phyloP scores from a whole-genome alignment of 2,888 invertebrate genomes.

The Calliscelio sp. region DNA sequence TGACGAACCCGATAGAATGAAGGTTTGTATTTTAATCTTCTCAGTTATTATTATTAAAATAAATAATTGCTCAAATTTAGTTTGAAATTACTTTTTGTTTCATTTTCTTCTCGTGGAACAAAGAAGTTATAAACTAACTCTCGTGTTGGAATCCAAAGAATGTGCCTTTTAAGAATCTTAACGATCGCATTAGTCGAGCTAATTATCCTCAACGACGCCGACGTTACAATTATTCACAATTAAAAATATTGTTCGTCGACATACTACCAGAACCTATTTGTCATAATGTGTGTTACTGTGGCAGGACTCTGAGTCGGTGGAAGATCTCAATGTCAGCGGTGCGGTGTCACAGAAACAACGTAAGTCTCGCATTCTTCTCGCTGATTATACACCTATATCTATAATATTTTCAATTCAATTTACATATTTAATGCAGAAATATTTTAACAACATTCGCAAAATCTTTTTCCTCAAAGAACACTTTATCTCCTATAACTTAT shows the following conservation, averaged over 20 bases:
- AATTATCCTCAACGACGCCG: constrained; percentile 43
- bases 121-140: background rate
- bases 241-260: constrained; percentile 52
- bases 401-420: background rate
- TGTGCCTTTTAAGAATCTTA: constrained; percentile 36
- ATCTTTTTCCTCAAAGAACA: background rate
- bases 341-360: constrained; percentile 81
- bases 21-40: constrained; percentile 87
- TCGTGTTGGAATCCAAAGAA: constrained; percentile 30
- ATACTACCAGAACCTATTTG: constrained; percentile 60
- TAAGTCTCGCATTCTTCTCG: constrained; percentile 77
- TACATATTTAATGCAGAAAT: background rate
- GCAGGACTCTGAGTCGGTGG: constrained; percentile 87
- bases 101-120: background rate
- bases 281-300: constrained; percentile 72
- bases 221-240: constrained; percentile 67
- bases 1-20: constrained; percentile 89
- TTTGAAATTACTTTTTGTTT: background rate
- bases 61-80: too few relatives aligned
- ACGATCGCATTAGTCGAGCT: constrained; percentile 34
- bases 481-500: constrained; percentile 9
- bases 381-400: too few relatives aligned
- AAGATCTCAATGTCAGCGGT: constrained; percentile 85
- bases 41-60: too few relatives aligned
- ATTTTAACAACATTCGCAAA: constrained; percentile 1